Evolutionary conservation across 2,888 invertebrate species (phyloP).

Genomic region (Eupithecia centaureata): DNA sequence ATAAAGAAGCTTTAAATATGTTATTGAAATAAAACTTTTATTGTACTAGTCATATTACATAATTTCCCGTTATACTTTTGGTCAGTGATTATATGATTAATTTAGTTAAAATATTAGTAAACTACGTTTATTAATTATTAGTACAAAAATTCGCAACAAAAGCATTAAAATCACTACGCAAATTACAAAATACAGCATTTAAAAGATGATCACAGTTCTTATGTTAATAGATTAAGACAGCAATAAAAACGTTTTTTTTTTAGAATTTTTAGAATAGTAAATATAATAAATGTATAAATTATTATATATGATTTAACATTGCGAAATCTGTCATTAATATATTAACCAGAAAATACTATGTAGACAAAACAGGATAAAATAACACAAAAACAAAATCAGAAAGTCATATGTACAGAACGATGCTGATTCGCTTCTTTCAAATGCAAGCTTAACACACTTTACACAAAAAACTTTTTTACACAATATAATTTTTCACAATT

Average conservation of each 20-base stretch:
- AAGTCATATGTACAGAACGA: constrained; percentile 57
- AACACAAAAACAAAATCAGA: constrained; percentile 19
- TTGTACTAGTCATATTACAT: background rate
- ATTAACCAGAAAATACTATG: background rate
- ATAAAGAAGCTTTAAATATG: background rate
- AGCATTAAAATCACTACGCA: constrained; percentile 22
- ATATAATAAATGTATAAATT: no score
- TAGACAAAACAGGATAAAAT: background rate
- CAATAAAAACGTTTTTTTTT: no score
- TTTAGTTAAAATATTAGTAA: constrained; percentile 25
- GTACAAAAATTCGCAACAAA: constrained; percentile 35
- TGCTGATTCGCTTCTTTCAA: constrained; percentile 41
- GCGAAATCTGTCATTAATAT: background rate
- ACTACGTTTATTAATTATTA: constrained; percentile 29
- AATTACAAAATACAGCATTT: constrained; percentile 17
- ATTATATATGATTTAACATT: no score
- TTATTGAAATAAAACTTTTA: background rate
- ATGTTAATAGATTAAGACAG: constrained; percentile 1
- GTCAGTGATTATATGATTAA: background rate
- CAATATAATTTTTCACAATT: background rate
- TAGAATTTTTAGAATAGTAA: no score
- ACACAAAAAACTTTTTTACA: background rate
- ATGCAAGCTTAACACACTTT: constrained; percentile 31
- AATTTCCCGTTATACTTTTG: background rate
- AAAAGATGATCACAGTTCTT: constrained; percentile 15